Base-by-base conservation (phyloP, 2,113 vertebrate species). In the Microcebus jonahi region DNA sequence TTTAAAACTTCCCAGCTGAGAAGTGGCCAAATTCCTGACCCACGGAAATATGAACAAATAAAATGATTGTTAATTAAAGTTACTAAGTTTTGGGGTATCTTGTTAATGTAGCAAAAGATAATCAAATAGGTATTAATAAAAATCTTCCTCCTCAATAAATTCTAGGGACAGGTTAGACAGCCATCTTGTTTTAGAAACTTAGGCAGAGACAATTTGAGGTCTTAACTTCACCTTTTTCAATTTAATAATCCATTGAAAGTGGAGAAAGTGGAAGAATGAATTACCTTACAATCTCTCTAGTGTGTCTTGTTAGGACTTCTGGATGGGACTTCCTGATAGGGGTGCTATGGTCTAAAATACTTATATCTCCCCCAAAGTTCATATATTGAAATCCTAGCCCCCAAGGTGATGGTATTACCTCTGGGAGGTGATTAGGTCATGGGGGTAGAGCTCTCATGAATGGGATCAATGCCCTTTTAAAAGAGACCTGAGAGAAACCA, bases 81-180 rank as follows among this genome's bases (percentile, higher is more conserved):
- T 39, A 77, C 17, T 27, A 84, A 61, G 25, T 76, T 95, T 85
- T 42, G 70, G 31, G 13, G n/a, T 79, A 87, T 50, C 42, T 90
- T 85, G 48, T 45, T 50, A 97, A 95, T 17, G 21, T 59, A 84
- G 76, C 15, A 93, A 92, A 96, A 94, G 50, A 71, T 55, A 75
- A 79, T 83, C 14, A 65, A 82, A 90, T 13, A 29, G 31, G 39
- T 90, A 55, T 55, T 55, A 55, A 55, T 55, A 0, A 31, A 94
- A 95, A 83, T 73, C 14, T 48, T 55, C 39, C 34, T 77, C 13
- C 36, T 81, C 36, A 7, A 42, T 61, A 88, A 67, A 45, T 91
- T 76, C 48, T 70, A 86, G 82, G 34, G 90, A 71, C 3, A 73
- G 6, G 7, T 83, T 63, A 50, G 67, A 65, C 0, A 71, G 70